Evolutionary conservation across 1,140 invertebrate genomes (phyloP), one percentile per base, ranked within the genome.

Genomic region (Acromyrmex echinatior): DNA sequence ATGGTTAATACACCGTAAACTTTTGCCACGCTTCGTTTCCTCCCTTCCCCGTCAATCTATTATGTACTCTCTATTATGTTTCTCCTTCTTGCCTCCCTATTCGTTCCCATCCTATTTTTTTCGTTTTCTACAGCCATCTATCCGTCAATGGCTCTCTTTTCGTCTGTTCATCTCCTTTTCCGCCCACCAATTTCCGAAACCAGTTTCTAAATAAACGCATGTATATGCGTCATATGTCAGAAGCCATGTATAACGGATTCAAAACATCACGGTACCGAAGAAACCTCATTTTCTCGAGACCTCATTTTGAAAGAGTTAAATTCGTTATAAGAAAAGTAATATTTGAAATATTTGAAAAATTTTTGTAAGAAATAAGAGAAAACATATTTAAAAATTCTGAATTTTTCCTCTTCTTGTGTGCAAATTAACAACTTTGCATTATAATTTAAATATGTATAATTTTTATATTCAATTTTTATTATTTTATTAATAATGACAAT

Each of bases 1-100:
- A 88, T 71, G 45, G 51, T 70, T 89, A 89, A 89, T 84, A 84
- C 49, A 79, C 71, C 53, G 63, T 90, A 78, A 80, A 87, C 82
- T 88, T 71, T 79, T 78, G 49, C n/a, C 82, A 74, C 73, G 82
- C 49, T 80, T 25, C 71, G 71, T 73, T 87, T 45, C 45, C 49
- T 31, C 62, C 21, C 74, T 45, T 6, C 56, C 21, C 9, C 25
- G 7, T 21, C 5, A 28, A 35, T n/a, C 7, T 53, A 25, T 39
- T 51, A 45, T 70, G 18, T 63, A 49, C 60, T 18, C 39, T 35
- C 6, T n/a, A 25, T 25, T 25, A 25, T 25, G 14, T 10, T 28
- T 49, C 16, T 62, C 39, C 18, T 45, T 14, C 49, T 16, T 45
- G 35, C n/a, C n/a, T 58, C 31, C 51, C n/a, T 28, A 21, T 45